Percentiles rank a stretch among this genome's conserved stretches.
These are phyloP conservation scores for Petrocephalus microphthalmus DNA, from an alignment of 2,113 vertebrate species.

Conservation along the genomic window DNA sequence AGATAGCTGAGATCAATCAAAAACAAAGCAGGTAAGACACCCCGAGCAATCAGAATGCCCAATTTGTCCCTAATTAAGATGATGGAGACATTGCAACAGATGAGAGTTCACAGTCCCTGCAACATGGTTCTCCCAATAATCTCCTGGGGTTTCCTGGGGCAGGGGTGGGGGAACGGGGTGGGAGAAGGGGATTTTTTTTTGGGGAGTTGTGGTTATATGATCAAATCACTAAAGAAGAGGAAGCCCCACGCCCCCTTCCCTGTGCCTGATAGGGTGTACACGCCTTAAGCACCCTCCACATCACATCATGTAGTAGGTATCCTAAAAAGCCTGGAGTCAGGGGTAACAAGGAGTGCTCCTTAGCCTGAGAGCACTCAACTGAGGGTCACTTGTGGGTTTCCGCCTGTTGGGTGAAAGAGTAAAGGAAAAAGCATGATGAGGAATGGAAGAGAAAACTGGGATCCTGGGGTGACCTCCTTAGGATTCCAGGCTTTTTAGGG, in stretches of 20 bases:
- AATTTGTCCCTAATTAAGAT: constrained; percentile 66
- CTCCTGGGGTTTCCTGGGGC: constrained; percentile 50
- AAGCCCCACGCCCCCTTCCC: constrained; percentile 30
- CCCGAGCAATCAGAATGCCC: constrained; percentile 64
- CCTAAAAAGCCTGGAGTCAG: constrained; percentile 59
- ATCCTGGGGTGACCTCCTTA: constrained; percentile 47
- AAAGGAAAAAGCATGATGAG: constrained; percentile 50
- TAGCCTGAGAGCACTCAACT: constrained; percentile 51
- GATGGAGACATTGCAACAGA: constrained; percentile 71
- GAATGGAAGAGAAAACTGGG: constrained; percentile 34
- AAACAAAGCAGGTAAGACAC: constrained; percentile 98
- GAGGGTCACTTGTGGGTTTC: constrained; percentile 45
- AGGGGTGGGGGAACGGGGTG: constrained; percentile 38
- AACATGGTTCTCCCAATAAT: constrained; percentile 65
- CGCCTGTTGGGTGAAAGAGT: constrained; percentile 65
- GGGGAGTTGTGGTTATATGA: constrained; percentile 54
- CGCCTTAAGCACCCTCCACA: constrained; percentile 51
- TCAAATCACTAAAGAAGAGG: constrained; percentile 58
- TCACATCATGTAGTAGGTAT: constrained; percentile 57
- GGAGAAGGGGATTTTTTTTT: constrained; percentile 24
- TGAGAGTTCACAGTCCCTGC: constrained; percentile 70
- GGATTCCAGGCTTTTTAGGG: constrained; percentile 58
- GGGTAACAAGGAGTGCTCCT: constrained; percentile 51
- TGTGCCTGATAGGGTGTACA: constrained; percentile 59
- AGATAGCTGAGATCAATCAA: constrained; percentile 98